Percentiles rank a stretch among this genome's conserved stretches.
phyloP scores from a whole-genome alignment of 1,140 invertebrate species.

The Chymomyza costata region DNA sequence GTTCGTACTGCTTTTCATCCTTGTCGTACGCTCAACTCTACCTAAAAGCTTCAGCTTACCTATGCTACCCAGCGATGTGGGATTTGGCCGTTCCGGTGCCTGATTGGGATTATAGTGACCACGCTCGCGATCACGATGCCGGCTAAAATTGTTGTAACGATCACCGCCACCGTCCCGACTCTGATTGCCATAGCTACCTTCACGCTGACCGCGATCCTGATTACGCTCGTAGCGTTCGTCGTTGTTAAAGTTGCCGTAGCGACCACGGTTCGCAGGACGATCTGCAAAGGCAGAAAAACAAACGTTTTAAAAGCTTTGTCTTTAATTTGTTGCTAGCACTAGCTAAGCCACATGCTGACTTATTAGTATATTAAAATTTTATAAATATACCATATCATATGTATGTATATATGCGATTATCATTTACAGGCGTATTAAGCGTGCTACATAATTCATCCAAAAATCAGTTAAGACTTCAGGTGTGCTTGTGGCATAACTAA shows the following conservation, averaged over 20 bases:
- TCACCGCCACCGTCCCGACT: slow-evolving; percentile 67
- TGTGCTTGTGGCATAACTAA: no score
- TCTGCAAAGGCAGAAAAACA: slow-evolving; percentile 30
- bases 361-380: no score
- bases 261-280: slow-evolving; percentile 68
- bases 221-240: slow-evolving; percentile 68
- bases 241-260: slow-evolving; percentile 74
- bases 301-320: no score
- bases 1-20: no score
- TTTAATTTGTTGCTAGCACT: no score
- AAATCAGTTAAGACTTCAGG: no score
- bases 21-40: no score
- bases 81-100: slow-evolving; percentile 46
- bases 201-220: slow-evolving; percentile 63
- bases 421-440: slow-evolving; percentile 3
- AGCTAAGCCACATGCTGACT: slow-evolving; percentile 2
- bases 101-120: slow-evolving; percentile 65
- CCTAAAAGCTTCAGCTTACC: no score
- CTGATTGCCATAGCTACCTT: slow-evolving; percentile 71
- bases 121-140: slow-evolving; percentile 73
- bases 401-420: no score
- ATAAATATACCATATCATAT: no score
- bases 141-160: slow-evolving; percentile 68
- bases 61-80: slow-evolving; percentile 25
- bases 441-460: slow-evolving; percentile 8